Evolutionary conservation across 2,797 vertebrate species (phyloP).

Genomic region (Sebastes variabilis): DNA sequence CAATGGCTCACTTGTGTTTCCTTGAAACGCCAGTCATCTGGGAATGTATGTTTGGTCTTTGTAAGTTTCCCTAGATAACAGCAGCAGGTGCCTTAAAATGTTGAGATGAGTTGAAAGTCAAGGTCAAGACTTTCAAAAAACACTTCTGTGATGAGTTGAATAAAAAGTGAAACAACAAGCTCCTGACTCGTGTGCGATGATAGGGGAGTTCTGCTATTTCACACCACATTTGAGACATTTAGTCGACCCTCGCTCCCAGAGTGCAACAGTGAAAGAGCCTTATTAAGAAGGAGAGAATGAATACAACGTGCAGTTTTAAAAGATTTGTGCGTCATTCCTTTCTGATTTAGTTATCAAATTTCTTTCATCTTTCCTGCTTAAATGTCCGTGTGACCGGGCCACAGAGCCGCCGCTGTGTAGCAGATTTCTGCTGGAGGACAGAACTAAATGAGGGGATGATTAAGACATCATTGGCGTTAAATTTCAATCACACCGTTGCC

Average conservation of each 20-base stretch:
- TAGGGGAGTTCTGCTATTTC: background rate
- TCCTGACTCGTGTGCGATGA: background rate
- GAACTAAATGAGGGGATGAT: background rate
- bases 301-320: background rate
- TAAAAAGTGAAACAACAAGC: background rate
- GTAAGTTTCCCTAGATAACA: background rate
- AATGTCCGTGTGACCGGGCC: background rate
- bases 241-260: background rate
- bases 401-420: background rate
- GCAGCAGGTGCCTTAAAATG: slow-evolving; percentile 9
- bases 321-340: background rate
- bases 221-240: background rate
- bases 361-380: background rate
- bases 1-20: slow-evolving; percentile 25
- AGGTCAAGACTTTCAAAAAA: background rate
- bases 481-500: background rate
- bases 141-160: background rate
- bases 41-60: slow-evolving; percentile 36
- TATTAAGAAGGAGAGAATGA: background rate
- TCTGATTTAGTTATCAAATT: background rate
- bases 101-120: background rate
- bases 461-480: background rate
- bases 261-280: background rate
- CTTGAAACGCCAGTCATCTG: slow-evolving; percentile 8
- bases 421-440: background rate